Evolutionary conservation across 2,888 invertebrate genomes (phyloP).

Genomic region (Cryptocephalus moraei): DNA sequence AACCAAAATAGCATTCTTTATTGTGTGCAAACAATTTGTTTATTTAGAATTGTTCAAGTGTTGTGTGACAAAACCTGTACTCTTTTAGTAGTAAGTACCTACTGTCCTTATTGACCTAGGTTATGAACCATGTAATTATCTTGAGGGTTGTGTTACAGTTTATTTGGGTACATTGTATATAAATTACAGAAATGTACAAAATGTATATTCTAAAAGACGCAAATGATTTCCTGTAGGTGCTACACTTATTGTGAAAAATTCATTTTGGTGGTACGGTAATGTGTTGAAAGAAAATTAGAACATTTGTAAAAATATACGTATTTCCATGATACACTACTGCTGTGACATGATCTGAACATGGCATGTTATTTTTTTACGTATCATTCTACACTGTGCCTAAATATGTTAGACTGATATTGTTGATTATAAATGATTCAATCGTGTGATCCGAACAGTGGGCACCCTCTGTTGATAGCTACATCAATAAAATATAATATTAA

Average conservation of each 20-base stretch:
- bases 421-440: constrained; percentile 8
- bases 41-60: no score
- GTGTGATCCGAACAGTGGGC: constrained; percentile 37
- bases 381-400: constrained; percentile 36
- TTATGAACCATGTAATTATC: no score
- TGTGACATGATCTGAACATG: constrained; percentile 23
- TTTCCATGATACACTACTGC: background rate
- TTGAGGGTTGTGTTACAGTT: no score
- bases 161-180: no score
- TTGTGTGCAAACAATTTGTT: no score
- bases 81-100: no score
- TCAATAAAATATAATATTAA: constrained; percentile 29
- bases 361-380: constrained; percentile 27
- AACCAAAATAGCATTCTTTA: no score
- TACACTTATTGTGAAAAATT: no score
- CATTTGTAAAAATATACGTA: background rate
- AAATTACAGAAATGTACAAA: no score
- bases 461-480: constrained; percentile 36
- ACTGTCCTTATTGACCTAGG: no score
- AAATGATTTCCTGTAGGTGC: background rate
- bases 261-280: no score
- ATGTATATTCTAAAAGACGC: background rate
- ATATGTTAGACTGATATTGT: constrained; percentile 29
- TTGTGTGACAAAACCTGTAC: no score
- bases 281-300: background rate